Base-by-base conservation (phyloP, 1,140 invertebrate genomes). In the Lanistes nyassanus region DNA sequence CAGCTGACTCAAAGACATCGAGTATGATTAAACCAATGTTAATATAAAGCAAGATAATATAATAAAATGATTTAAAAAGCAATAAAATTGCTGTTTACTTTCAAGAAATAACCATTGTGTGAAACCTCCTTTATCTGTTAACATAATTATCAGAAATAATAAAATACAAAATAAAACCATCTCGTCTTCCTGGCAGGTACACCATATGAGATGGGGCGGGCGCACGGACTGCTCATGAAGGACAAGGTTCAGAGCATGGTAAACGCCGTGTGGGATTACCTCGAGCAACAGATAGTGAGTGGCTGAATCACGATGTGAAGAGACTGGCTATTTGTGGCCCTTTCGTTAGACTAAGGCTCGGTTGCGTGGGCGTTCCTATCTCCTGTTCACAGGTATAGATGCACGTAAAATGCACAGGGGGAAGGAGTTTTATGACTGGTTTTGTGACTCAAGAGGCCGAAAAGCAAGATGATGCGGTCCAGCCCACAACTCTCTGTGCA, bases 151-250 rank as follows among this genome's bases (percentile, higher is more conserved):
- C n/a, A 42, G 9, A 21, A 5, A 11, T 19, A 5, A n/a, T 7
- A 6, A 19, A 3, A 31, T n/a, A 29, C 6, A 26, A n/a, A 26
- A 60, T 42, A 23, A 21, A 26, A 11, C 26, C 34, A 58, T 51
- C 13, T 67, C 5, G 29, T 2, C 37, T n/a, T 26, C 19, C 55
- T 21, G 62, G 39, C 31, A 84, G 83, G 83, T 23, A 79, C 75
- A 3, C 82, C 83, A 3, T 86, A 84, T 64, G 83, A 84, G 29
- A 82, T 82, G 83, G 84, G 84, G 13, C 82, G 76, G 58, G 84
- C 84, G 3, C 83, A 86, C 70, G 84, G 84, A 2, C 60, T 53
- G 16, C 65, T 86, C 19, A 53, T 82, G 47, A 72, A 76, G 21
- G 71, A 80, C 4, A 71, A 79, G 68, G 75, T 79, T 21, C 47